phyloP scores from a whole-genome alignment of 2,113 vertebrate species.

The Oryzias curvinotus region DNA sequence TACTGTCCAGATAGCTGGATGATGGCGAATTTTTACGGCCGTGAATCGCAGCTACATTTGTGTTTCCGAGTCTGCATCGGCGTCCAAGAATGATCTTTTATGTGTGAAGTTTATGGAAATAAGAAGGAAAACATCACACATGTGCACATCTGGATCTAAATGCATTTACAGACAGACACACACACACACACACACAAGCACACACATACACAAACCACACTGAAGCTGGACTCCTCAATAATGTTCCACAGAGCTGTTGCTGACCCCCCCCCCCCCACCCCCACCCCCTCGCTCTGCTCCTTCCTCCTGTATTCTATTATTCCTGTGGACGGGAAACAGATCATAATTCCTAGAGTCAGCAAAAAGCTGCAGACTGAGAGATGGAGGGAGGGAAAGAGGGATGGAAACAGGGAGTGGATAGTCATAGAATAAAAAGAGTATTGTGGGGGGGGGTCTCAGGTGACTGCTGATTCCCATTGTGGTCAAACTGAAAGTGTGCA shows the following conservation, averaged over 20 bases:
- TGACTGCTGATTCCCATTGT: conserved; percentile 50
- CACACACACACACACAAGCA: conserved; percentile 33
- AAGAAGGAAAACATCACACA: conserved; percentile 53
- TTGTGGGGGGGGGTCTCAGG: conserved; percentile 27
- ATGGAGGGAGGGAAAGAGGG: conserved; percentile 30
- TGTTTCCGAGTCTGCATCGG: conserved; percentile 23
- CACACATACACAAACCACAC: conserved; percentile 46
- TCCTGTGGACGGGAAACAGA: conserved; percentile 71
- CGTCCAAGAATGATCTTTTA: conserved; percentile 29
- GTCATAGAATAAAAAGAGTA: neutral
- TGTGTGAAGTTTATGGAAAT: conserved; percentile 65
- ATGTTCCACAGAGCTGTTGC: conserved; percentile 60
- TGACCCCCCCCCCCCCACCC: conserved; percentile 9
- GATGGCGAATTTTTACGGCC: conserved; percentile 36
- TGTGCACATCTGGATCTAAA: conserved; percentile 60
- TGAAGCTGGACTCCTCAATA: conserved; percentile 59
- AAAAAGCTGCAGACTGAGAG: conserved; percentile 63
- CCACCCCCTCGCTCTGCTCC: neutral
- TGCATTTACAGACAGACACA: conserved; percentile 26
- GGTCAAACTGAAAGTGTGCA: conserved; percentile 54
- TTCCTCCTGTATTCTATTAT: conserved; percentile 67
- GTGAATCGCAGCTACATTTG: conserved; percentile 15
- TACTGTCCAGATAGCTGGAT: conserved; percentile 59
- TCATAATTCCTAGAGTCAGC: conserved; percentile 76
- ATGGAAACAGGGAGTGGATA: neutral